These are phyloP conservation scores for Malurus splendens DNA, from an alignment of 2,797 vertebrate genomes.

Conservation along the genomic window DNA sequence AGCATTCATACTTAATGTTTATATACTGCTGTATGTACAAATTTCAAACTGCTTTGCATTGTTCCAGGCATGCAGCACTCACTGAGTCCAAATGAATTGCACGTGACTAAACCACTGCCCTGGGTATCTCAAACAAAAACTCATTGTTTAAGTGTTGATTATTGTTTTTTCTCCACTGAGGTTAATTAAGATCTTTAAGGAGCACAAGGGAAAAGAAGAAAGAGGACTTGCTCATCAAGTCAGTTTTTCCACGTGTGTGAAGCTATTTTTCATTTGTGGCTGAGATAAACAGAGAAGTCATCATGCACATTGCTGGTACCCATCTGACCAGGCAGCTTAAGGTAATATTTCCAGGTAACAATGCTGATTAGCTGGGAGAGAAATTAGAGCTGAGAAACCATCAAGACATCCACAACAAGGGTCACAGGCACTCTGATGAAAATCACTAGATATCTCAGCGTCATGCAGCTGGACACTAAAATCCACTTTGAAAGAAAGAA, in stretches of 20 bases:
- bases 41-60: neutral
- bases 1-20: neutral
- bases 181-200: constrained; percentile 4
- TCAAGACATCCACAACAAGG: neutral
- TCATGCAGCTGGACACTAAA: neutral
- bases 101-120: neutral
- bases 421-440: neutral
- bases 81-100: neutral
- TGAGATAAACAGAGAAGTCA: neutral
- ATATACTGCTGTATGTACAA: neutral
- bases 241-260: neutral
- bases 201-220: neutral
- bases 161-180: neutral
- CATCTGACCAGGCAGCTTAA: neutral
- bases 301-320: neutral
- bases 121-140: neutral
- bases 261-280: neutral
- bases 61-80: neutral
- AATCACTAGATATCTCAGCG: neutral
- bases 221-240: neutral
- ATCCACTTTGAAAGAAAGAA: neutral
- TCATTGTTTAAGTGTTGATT: neutral
- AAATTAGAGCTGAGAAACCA: neutral
- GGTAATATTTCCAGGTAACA: neutral
- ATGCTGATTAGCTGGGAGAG: neutral